Evolutionary conservation across 2,113 vertebrate genomes (phyloP), one percentile per base, ranked within the genome.

Genomic region (Petrocephalus microphthalmus): DNA sequence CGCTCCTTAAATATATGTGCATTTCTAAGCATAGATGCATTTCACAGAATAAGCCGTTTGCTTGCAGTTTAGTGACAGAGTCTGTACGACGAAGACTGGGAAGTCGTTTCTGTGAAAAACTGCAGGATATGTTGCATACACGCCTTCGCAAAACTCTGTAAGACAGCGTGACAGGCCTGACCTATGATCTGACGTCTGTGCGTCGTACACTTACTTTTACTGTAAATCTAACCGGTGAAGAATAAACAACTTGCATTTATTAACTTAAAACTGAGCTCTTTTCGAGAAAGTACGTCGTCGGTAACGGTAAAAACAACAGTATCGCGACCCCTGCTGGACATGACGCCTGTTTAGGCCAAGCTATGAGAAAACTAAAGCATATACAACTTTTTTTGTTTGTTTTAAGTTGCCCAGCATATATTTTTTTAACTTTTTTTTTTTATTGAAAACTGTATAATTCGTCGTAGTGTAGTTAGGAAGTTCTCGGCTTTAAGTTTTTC

Each of bases 251-350:
- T 29, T 54, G 47, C 20, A 49, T n/a, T 49, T 83, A 20, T 20
- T 49, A 82, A 83, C 37, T 49, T 83, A 25, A 83, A 49, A 47
- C 20, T 11, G 42, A 83, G 45, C 5, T 42, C 87, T 92, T 92
- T 94, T 94, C 90, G 91, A 92, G 88, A 93, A 92, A 47, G 49
- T 89, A 29, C 82, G 88, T 67, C 78, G 47, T 17, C 51, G 53
- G 22, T 82, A 29, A 45, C 88, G 81, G 91, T 87, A 87, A 88
- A 37, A 87, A 15, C 52, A 57, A 5, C 64, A 17, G 54, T 11
- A 22, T 87, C 87, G 91, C 91, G 86, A 92, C 94, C 92, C 89
- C 94, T 93, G 88, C 89, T 93, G 94, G 84, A 85, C 22, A 1
- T 84, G n/a, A 10, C 11, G 11, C 45, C 11, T 45, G 22, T 47